Evolutionary conservation across 2,113 vertebrate genomes (phyloP).

Genomic region (Chrysochloris asiatica): DNA sequence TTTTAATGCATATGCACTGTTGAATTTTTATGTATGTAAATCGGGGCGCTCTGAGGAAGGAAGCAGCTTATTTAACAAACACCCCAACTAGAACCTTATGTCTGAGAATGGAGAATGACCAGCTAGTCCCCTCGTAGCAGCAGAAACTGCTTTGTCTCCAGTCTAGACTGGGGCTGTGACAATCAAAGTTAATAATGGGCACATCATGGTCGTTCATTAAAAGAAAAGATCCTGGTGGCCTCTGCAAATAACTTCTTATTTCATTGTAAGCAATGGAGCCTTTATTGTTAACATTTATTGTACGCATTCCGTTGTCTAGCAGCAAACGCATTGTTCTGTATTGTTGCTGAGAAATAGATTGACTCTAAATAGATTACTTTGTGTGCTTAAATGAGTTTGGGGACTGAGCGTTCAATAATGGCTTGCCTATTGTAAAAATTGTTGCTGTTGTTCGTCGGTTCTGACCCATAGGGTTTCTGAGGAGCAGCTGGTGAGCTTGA

Average conservation of each 20-base stretch:
- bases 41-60: constrained; percentile 32
- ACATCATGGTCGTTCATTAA: neutral
- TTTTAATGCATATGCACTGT: neutral
- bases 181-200: neutral
- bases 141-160: neutral
- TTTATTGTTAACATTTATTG: neutral
- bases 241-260: no score
- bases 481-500: no score
- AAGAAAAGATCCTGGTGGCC: neutral
- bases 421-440: no score
- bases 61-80: constrained; percentile 33
- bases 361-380: neutral
- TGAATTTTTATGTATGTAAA: constrained; percentile 61
- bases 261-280: no score
- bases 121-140: no score
- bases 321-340: neutral
- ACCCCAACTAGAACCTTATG: no score
- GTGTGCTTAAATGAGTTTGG: neutral
- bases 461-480: no score
- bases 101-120: neutral
- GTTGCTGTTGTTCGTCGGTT: no score
- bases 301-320: neutral
- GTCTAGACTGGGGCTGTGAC: no score
- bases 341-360: no score
- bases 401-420: no score